Evolutionary conservation across 2,888 invertebrate species (phyloP).

Genomic region (Thyatira batis): DNA sequence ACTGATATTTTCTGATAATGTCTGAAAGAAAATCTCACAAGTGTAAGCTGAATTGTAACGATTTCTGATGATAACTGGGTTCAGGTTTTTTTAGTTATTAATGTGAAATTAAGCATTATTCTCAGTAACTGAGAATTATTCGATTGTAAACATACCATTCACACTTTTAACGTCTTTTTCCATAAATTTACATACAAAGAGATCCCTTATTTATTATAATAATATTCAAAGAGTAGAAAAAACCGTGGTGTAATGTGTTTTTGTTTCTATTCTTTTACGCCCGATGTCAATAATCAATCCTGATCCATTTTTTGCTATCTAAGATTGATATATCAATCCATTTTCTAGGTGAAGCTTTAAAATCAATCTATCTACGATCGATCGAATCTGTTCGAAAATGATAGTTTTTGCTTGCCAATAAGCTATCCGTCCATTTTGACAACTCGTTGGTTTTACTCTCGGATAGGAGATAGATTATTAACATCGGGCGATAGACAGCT

Average conservation of each 20-base stretch:
- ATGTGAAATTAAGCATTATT: background rate
- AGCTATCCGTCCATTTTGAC: too few species aligned
- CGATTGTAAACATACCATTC: slow-evolving; percentile 7
- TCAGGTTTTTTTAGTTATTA: background rate
- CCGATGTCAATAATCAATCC: too few species aligned
- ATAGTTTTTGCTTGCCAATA: too few species aligned
- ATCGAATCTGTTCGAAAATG: too few species aligned
- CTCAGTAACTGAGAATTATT: background rate
- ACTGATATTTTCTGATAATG: too few species aligned
- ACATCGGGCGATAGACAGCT: too few species aligned
- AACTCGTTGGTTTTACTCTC: too few species aligned
- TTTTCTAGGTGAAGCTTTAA: too few species aligned
- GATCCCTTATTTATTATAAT: slow-evolving; percentile 28
- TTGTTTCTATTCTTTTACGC: background rate
- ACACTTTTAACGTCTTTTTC: slow-evolving; percentile 31
- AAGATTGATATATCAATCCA: too few species aligned
- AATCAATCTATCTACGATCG: too few species aligned
- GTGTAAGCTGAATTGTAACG: background rate
- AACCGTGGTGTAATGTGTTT: slow-evolving; percentile 15
- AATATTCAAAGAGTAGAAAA: slow-evolving; percentile 21
- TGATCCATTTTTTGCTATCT: too few species aligned
- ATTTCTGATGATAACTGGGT: background rate
- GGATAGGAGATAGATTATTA: too few species aligned
- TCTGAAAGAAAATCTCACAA: background rate
- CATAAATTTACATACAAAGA: slow-evolving; percentile 28